These are phyloP conservation scores for Neopipo cinnamomea DNA, from an alignment of 2,113 vertebrate species.

Conservation along the genomic window DNA sequence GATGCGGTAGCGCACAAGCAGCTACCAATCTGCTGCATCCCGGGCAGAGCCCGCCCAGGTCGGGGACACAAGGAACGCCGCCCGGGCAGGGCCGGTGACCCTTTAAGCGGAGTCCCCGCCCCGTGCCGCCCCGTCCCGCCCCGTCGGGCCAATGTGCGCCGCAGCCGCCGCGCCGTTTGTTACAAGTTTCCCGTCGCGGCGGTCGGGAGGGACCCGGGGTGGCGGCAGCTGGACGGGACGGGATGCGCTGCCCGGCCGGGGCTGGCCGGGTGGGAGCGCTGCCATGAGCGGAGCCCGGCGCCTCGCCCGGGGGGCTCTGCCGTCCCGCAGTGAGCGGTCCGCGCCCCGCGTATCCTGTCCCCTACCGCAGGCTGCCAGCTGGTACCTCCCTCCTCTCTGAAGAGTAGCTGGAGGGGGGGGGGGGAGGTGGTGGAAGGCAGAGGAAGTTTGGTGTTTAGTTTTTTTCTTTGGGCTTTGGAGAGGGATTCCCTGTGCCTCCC, in stretches of 20 bases:
- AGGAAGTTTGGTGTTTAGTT: not conserved
- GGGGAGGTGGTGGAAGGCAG: not conserved
- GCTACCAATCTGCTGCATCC: fast-evolving
- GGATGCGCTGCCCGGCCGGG: not conserved
- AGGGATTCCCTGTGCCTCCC: not conserved
- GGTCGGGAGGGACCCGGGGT: not conserved
- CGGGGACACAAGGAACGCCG: fast-evolving
- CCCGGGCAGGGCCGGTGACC: not conserved
- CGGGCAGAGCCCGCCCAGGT: fast-evolving
- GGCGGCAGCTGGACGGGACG: not conserved
- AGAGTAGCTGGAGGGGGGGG: slow-evolving; percentile 5
- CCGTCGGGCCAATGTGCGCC: slow-evolving; percentile 37
- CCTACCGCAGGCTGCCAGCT: not conserved
- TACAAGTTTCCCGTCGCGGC: slow-evolving; percentile 42
- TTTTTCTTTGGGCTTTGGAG: not conserved
- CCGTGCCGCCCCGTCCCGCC: slow-evolving; percentile 31
- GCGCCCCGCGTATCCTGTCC: not conserved
- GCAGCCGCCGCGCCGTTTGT: slow-evolving; percentile 4
- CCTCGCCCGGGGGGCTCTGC: not conserved
- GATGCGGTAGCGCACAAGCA: not conserved
- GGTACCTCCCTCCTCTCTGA: not conserved
- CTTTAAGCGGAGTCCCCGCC: slow-evolving; percentile 66
- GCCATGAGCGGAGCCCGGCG: not conserved
- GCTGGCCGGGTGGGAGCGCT: not conserved
- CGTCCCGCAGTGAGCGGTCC: not conserved